These are phyloP conservation scores for Patiria pectinifera DNA, from an alignment of 53 echinoderm and acorn worm genomes.

Conservation along the genomic window DNA sequence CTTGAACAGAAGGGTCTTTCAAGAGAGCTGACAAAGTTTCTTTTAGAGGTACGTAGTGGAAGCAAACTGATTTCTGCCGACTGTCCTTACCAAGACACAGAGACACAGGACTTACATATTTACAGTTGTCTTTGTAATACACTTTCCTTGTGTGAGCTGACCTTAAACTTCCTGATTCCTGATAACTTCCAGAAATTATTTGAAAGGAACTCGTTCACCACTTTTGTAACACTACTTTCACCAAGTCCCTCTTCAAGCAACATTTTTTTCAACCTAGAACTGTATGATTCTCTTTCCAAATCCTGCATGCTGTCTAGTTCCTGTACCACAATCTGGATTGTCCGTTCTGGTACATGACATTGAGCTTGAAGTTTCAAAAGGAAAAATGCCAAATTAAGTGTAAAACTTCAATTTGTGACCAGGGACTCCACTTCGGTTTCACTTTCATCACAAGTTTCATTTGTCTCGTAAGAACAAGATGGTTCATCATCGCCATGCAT, in stretches of 20 bases:
- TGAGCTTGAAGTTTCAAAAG: slow-evolving; percentile 64
- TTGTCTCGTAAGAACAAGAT: no score
- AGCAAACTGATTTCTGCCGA: slow-evolving; percentile 24
- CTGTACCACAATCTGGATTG: slow-evolving; percentile 60
- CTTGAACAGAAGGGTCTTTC: slow-evolving; percentile 47
- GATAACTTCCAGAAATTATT: slow-evolving; percentile 12
- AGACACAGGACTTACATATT: slow-evolving; percentile 57
- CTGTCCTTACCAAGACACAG: slow-evolving; percentile 61
- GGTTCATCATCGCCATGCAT: no score
- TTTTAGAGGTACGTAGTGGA: slow-evolving; percentile 75
- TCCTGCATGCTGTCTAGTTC: slow-evolving; percentile 52
- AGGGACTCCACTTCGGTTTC: neutral
- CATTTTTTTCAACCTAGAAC: slow-evolving; percentile 4
- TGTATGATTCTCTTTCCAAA: neutral
- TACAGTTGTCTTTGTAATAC: slow-evolving; percentile 59
- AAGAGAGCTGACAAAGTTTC: slow-evolving; percentile 64
- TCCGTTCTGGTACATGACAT: slow-evolving; percentile 50
- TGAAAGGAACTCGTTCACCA: slow-evolving; percentile 10
- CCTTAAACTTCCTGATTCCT: slow-evolving; percentile 58
- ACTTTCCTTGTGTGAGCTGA: slow-evolving; percentile 54
- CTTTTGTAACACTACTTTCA: neutral
- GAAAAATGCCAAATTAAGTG: slow-evolving; percentile 60
- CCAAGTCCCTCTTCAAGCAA: slow-evolving; percentile 35
- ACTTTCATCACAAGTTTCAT: neutral
- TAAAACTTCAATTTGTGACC: slow-evolving; percentile 10